These are phyloP conservation scores for Acrossocheilus fasciatus DNA, from an alignment of 2,797 vertebrate species.

Conservation along the genomic window DNA sequence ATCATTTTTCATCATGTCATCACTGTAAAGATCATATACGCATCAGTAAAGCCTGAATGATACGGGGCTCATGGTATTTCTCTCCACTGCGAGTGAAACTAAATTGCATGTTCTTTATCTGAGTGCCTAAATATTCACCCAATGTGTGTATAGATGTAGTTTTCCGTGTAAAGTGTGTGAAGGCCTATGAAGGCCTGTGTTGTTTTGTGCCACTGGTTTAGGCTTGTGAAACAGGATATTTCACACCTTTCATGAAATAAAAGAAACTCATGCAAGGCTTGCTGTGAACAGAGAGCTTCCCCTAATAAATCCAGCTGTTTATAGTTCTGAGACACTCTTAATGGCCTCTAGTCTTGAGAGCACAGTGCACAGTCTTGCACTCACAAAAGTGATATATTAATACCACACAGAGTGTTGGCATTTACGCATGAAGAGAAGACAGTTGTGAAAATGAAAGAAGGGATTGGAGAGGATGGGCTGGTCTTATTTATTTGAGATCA, in stretches of 20 bases:
- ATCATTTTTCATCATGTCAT: not conserved
- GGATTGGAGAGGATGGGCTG: conserved; percentile 41
- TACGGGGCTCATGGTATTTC: not conserved
- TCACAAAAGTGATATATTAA: conserved; percentile 57
- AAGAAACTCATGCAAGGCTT: conserved; percentile 74
- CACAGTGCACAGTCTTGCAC: conserved; percentile 55
- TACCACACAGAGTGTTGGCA: conserved; percentile 58
- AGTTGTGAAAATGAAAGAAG: conserved; percentile 52
- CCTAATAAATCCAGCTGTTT: conserved; percentile 74
- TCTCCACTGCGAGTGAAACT: not conserved
- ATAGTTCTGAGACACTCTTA: conserved; percentile 67
- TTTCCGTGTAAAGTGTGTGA: conserved; percentile 27
- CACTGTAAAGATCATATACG: not conserved
- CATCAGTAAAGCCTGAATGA: not conserved
- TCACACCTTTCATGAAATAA: conserved; percentile 69
- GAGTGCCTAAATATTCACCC: conserved; percentile 12
- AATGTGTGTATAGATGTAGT: not conserved
- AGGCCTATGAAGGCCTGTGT: conserved; percentile 9
- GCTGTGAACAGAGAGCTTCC: conserved; percentile 70
- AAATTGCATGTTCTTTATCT: conserved; percentile 16
- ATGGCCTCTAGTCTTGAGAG: conserved; percentile 65
- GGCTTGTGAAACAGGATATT: conserved; percentile 66
- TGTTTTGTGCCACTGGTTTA: conserved; percentile 44
- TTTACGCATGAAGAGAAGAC: conserved; percentile 53
- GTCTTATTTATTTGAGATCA: conserved; percentile 35